Base-by-base conservation (phyloP, 1,140 invertebrate species). In the Brachionus asplanchnoidis region DNA sequence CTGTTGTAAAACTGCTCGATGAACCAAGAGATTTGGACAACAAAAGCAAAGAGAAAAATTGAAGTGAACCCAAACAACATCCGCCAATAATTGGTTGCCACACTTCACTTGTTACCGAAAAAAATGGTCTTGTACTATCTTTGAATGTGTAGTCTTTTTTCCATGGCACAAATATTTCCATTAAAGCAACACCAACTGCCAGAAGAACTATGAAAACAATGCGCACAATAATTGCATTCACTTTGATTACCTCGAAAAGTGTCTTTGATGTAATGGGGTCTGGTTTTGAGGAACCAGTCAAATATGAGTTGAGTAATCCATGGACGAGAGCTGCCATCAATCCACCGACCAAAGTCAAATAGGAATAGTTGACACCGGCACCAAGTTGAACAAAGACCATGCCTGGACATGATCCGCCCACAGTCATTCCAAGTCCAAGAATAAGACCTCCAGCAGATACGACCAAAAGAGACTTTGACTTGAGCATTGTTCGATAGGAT, bases 121-220 rank as follows among this genome's bases (percentile, higher is more conserved):
- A 77, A 50, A 77, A 50, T 9, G 73, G 42, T 50, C 42, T 20
- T 1, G 17, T n/a, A 12, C 17, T 17, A 53, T 77, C 44, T 77
- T 23, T 77, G 46, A 77, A 50, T 26, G 42, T 4, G 28, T 77
- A 77, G 8, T 77, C 73, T 14, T 32, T 77, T 77, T 50, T 77
- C 73, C 73, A 77, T 26, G 73, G 73, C 23, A 77, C 73, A 50
- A 77, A 77, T 12, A 50, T 11, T 77, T 77, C 73, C 73, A 77
- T 77, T 8, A 77, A 9, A 50, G 26, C 17, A 77, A 77, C 73
- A 26, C 73, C 73, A 23, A 9, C 42, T 26, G 6, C 42, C 44
- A 77, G 53, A 36, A 50, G 20, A 36, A 44, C 20, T 14, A 77
- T 77, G 23, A 77, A 50, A 3, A 28, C 14, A 23, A 77, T 26